Evolutionary conservation across 2,888 invertebrate genomes (phyloP), one percentile per base, ranked within the genome.

Genomic region (Cryptocephalus primarius): DNA sequence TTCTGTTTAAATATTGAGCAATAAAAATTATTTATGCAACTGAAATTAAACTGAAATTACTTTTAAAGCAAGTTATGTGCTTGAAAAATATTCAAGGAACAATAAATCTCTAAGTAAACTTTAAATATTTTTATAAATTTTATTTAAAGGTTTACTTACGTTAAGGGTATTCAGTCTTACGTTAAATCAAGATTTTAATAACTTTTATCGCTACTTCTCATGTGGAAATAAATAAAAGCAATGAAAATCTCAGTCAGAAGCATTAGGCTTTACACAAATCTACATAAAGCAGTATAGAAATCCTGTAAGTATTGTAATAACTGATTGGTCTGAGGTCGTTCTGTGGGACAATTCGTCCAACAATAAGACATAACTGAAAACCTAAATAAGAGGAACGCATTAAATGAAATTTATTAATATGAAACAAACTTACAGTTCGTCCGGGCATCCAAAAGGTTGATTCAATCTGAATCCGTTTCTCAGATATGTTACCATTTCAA

Each of bases 361-460:
- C 85, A 85, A 70, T 83, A 83, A 6, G 80, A 81, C 84, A 85
- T 85, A 49, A 84, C 73, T 41, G 82, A 80, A 61, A 81, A 85
- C 66, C 82, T 82, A 68, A 14, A 50, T 45, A 48, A 39, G 34
- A 43, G 36, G 12, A 36, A 12, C 36, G 36, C 6, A 11, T 12
- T 36, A 36, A 36, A 36, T 4, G 6, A 47, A 22, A 22, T 22
- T 22, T 6, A 22, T 6, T 22, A 6, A 4, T 22, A 22, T 22
- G 6, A 6, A 22, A 6, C 22, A 22, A 14, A 83, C 88, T 85
- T 73, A 92, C 85, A 96, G 72, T 75, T 95, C 92, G 72, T 95
- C 95, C 8, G 96, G 95, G 69, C 95, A 96, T 69, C 90, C 91
- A 60, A 86, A 79, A 1, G 96, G 95, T 65, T 94, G 94, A 1